Percentiles rank a stretch among this genome's conserved stretches.
Evolutionary conservation across 2,113 vertebrate genomes (phyloP).

Genomic region (Anas platyrhynchos): DNA sequence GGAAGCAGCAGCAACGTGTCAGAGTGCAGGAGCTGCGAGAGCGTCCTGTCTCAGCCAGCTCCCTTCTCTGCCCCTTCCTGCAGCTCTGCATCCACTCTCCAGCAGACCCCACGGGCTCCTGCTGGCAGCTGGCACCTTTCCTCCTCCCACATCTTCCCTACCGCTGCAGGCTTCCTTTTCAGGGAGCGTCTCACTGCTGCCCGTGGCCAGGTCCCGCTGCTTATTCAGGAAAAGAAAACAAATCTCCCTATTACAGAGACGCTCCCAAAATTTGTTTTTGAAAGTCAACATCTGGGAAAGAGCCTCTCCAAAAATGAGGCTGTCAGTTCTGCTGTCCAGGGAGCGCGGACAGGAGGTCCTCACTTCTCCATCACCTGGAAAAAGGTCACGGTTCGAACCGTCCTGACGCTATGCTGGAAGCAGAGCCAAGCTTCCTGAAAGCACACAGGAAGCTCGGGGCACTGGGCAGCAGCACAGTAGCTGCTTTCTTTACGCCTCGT

Average conservation of each 20-base stretch:
- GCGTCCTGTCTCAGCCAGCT: accelerated
- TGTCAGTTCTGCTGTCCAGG: accelerated
- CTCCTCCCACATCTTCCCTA: background rate
- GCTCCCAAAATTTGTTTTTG: background rate
- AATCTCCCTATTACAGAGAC: background rate
- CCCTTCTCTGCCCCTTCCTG: background rate
- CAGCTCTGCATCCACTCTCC: background rate
- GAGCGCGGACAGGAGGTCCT: background rate
- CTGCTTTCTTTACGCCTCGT: background rate
- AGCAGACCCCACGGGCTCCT: background rate
- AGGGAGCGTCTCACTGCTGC: background rate
- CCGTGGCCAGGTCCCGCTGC: background rate
- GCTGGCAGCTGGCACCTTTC: accelerated
- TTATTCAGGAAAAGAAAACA: background rate
- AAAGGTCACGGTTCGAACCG: background rate
- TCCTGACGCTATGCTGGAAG: background rate
- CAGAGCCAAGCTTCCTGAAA: background rate
- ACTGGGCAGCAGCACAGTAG: background rate
- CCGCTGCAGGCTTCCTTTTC: background rate
- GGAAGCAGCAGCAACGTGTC: background rate
- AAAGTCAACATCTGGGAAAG: background rate
- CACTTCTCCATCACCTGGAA: background rate
- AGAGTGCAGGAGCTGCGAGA: background rate
- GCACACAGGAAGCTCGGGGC: background rate
- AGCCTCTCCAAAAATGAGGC: background rate